Conservation (phyloP, 2,797 vertebrate species). For the Lacerta bilineata region DNA sequence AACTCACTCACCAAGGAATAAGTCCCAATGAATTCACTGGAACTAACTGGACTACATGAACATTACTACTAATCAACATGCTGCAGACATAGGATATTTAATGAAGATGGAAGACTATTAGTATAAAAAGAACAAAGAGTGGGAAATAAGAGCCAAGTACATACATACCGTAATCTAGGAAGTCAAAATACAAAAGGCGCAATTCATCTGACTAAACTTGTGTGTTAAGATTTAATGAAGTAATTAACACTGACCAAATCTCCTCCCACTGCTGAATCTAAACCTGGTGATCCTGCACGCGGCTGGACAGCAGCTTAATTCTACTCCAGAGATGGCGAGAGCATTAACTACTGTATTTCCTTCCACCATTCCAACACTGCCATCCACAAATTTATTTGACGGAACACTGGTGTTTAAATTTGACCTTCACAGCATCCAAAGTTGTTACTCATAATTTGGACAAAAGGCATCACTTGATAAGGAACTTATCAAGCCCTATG, state of each 20-base stretch:
- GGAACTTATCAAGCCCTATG: background rate
- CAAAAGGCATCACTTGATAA: background rate
- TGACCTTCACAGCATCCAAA: background rate
- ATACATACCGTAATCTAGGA: background rate
- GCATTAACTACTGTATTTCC: too few relatives aligned
- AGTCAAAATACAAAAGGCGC: background rate
- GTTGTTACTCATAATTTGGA: background rate
- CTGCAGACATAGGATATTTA: background rate
- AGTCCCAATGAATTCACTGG: background rate
- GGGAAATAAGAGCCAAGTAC: rapidly evolving
- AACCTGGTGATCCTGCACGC: background rate
- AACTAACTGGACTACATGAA: background rate
- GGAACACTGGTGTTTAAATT: background rate
- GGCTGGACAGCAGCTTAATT: background rate
- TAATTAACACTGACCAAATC: background rate
- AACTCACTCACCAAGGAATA: background rate
- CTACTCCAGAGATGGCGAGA: background rate
- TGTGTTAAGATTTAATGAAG: background rate
- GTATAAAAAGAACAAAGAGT: background rate
- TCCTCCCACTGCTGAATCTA: rapidly evolving
- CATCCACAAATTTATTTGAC: background rate
- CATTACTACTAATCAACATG: background rate
- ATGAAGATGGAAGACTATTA: background rate
- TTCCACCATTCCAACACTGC: too few relatives aligned
- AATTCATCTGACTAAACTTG: background rate